Percentiles rank a stretch among this genome's conserved stretches.
These are phyloP conservation scores for Xiphophorus birchmanni DNA, from an alignment of 2,797 vertebrate genomes.

Conservation along the genomic window DNA sequence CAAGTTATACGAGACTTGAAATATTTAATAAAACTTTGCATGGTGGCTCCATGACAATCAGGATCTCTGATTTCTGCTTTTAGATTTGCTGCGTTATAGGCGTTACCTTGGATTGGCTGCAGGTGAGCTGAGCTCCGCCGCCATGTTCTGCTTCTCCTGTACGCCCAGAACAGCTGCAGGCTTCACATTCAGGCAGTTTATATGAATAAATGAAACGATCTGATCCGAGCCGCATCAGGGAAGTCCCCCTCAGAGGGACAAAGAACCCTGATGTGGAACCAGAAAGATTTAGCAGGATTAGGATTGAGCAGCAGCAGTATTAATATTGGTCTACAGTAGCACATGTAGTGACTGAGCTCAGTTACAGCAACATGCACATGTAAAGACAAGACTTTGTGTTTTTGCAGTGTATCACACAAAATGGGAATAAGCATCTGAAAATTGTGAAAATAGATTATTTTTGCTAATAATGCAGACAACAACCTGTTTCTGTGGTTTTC, in stretches of 20 bases:
- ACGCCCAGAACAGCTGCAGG: slow-evolving; percentile 65
- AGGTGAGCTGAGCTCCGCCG: slow-evolving; percentile 48
- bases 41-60: slow-evolving; percentile 8
- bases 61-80: slow-evolving; percentile 57
- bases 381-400: no score
- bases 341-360: background rate
- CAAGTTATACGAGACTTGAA: slow-evolving; percentile 44
- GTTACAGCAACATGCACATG: background rate
- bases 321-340: slow-evolving; percentile 29
- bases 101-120: slow-evolving; percentile 23
- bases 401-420: no score
- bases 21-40: slow-evolving; percentile 47
- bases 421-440: no score
- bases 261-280: no score
- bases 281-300: no score
- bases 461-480: no score
- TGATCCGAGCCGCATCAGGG: no score
- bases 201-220: no score
- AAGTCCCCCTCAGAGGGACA: no score
- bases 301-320: no score
- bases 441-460: no score
- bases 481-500: no score
- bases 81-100: slow-evolving; percentile 13
- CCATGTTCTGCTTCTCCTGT: slow-evolving; percentile 24
- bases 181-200: slow-evolving; percentile 32